These are phyloP conservation scores for Battus philenor DNA, from an alignment of 1,140 invertebrate genomes.

Conservation along the genomic window DNA sequence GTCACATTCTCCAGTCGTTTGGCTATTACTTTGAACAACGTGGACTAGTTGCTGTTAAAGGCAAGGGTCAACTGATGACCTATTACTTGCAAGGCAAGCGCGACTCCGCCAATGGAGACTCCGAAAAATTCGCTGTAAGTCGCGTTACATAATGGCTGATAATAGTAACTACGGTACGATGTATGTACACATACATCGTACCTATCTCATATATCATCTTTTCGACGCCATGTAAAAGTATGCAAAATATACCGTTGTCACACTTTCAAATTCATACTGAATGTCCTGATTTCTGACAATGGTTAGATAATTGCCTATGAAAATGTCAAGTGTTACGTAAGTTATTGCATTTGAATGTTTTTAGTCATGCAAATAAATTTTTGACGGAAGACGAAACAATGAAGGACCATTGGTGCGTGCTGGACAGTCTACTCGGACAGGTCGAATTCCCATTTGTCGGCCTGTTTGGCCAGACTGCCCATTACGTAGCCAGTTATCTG, in stretches of 20 bases:
- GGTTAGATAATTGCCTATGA: conserved; percentile 11
- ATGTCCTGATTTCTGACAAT: no score
- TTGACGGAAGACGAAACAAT: conserved; percentile 18
- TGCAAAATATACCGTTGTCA: no score
- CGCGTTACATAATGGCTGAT: not conserved
- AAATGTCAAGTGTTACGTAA: conserved; percentile 11
- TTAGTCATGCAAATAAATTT: conserved; percentile 3
- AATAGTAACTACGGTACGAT: no score
- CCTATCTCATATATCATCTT: no score
- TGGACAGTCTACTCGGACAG: conserved; percentile 69
- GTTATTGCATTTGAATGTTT: conserved; percentile 1
- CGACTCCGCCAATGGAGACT: conserved; percentile 28
- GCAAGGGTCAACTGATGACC: conserved; percentile 96
- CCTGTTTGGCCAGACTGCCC: conserved; percentile 49
- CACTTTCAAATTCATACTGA: no score
- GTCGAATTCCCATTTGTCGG: conserved; percentile 42
- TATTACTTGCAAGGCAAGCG: conserved; percentile 91
- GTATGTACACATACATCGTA: no score
- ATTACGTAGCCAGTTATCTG: conserved; percentile 20
- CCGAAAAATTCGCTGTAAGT: conserved; percentile 29
- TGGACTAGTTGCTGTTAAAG: conserved; percentile 94
- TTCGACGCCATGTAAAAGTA: no score
- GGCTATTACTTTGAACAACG: conserved; percentile 94
- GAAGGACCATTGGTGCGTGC: conserved; percentile 22
- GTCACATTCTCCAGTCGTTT: conserved; percentile 89